Conservation (phyloP, 2,797 vertebrate species). For the Rhyacichthys aspro region DNA sequence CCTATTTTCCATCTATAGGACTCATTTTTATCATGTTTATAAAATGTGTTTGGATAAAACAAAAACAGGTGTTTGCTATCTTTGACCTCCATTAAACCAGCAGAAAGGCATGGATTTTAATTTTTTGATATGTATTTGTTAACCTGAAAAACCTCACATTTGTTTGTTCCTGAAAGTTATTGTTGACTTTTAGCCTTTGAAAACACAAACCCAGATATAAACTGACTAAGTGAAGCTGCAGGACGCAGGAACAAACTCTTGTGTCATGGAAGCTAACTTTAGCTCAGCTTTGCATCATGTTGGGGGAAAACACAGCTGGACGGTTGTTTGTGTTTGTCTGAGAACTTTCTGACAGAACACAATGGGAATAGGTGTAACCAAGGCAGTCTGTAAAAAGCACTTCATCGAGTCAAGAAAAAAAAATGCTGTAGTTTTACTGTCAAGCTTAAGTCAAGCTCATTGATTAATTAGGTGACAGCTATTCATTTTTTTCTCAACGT, state of each 20-base stretch:
- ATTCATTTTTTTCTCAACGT: constrained; percentile 17
- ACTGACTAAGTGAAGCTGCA: constrained; percentile 25
- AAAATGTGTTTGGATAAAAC: neutral
- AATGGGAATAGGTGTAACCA: constrained; percentile 40
- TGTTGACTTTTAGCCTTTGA: constrained; percentile 25
- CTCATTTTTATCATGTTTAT: constrained; percentile 1
- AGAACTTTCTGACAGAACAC: constrained; percentile 61
- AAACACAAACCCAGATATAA: constrained; percentile 10
- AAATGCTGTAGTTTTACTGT: neutral
- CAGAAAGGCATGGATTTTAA: too few species aligned
- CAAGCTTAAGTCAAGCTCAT: constrained; percentile 1
- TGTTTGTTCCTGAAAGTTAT: constrained; percentile 35
- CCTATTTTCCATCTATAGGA: constrained; percentile 42
- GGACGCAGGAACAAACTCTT: constrained; percentile 46
- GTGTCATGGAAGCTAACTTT: constrained; percentile 68
- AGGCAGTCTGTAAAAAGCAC: constrained; percentile 30
- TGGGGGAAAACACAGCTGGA: constrained; percentile 73
- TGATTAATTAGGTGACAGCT: constrained; percentile 28
- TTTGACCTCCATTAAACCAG: too few species aligned
- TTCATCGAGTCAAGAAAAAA: neutral
- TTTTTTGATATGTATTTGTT: too few species aligned
- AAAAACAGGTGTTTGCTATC: too few species aligned
- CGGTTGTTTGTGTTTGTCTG: constrained; percentile 70
- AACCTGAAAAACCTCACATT: neutral
- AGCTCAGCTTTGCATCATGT: constrained; percentile 56